A percentile compares a stretch with the other conserved stretches of the same genome.
Conservation (phyloP, 2,888 invertebrate genomes). For the Eupithecia subumbrata region DNA sequence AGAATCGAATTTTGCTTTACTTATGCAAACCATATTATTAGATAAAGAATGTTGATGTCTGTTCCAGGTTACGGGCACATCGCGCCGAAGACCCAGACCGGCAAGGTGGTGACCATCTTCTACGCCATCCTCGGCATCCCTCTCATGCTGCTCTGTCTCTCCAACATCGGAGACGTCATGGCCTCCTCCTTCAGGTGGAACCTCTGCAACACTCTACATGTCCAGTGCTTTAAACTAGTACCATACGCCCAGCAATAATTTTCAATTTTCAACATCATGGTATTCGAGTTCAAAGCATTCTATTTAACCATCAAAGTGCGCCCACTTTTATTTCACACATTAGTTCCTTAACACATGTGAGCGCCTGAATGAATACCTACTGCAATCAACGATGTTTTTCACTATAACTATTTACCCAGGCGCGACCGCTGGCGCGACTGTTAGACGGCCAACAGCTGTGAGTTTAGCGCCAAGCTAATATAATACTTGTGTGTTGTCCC, state of each 20-base stretch:
- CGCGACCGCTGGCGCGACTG: neutral
- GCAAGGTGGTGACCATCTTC: slow-evolving; percentile 97
- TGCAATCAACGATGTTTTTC: neutral
- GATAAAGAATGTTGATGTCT: neutral
- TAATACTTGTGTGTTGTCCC: neutral
- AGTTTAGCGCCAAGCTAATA: neutral
- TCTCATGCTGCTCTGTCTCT: slow-evolving; percentile 96
- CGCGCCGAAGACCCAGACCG: slow-evolving; percentile 95
- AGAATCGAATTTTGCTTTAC: neutral
- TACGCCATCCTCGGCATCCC: slow-evolving; percentile 98
- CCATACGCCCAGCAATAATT: neutral
- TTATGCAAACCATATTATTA: neutral
- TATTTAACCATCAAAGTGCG: neutral
- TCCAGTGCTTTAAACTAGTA: neutral
- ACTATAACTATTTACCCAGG: neutral
- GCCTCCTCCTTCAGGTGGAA: slow-evolving; percentile 92
- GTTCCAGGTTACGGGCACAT: slow-evolving; percentile 96
- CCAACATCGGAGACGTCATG: slow-evolving; percentile 97
- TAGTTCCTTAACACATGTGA: neutral
- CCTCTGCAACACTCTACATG: neutral
- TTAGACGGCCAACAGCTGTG: too few species aligned
- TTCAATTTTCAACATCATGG: neutral
- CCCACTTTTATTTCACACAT: neutral
- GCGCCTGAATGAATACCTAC: neutral
- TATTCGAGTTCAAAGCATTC: neutral